phyloP scores from a whole-genome alignment of 2,797 vertebrate species.

The Jordanella pulchra region DNA sequence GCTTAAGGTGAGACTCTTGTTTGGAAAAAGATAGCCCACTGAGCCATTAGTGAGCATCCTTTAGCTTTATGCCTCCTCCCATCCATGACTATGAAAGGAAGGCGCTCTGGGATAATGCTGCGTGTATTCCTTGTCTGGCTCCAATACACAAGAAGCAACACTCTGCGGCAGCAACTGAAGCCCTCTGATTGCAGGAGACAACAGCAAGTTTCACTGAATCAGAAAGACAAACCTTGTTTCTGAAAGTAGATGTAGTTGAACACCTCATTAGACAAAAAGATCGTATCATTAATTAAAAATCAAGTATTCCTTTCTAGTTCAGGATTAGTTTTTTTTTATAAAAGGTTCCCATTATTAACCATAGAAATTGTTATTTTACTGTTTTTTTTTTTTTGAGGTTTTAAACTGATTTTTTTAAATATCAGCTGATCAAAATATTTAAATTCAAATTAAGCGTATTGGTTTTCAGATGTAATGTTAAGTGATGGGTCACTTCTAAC shows the following conservation, averaged over 20 bases:
- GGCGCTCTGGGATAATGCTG: slow-evolving; percentile 47
- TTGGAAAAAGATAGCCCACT: slow-evolving; percentile 47
- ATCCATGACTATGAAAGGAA: slow-evolving; percentile 78
- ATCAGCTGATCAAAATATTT: not conserved
- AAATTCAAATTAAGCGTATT: not conserved
- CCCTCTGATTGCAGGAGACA: slow-evolving; percentile 3
- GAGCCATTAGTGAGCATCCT: slow-evolving; percentile 43
- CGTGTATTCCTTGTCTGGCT: slow-evolving; percentile 81
- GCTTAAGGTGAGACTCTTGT: slow-evolving; percentile 47
- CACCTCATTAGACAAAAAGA: too few relatives aligned
- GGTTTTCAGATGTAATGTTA: not conserved
- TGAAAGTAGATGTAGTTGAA: not conserved
- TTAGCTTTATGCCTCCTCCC: slow-evolving; percentile 48
- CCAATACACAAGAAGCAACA: slow-evolving; percentile 78
- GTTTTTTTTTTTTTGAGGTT: not conserved
- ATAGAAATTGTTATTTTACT: too few relatives aligned
- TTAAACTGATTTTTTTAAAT: not conserved
- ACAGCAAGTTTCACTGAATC: not conserved
- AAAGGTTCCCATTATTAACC: not conserved
- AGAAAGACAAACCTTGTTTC: not conserved
- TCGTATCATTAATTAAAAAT: not conserved
- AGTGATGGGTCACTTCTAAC: not conserved
- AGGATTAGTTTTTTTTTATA: not conserved
- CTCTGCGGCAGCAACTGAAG: slow-evolving; percentile 11
- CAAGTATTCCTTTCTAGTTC: not conserved